Base-by-base conservation (phyloP, 2,113 vertebrate species). In the Myrmophylax atrothorax region DNA sequence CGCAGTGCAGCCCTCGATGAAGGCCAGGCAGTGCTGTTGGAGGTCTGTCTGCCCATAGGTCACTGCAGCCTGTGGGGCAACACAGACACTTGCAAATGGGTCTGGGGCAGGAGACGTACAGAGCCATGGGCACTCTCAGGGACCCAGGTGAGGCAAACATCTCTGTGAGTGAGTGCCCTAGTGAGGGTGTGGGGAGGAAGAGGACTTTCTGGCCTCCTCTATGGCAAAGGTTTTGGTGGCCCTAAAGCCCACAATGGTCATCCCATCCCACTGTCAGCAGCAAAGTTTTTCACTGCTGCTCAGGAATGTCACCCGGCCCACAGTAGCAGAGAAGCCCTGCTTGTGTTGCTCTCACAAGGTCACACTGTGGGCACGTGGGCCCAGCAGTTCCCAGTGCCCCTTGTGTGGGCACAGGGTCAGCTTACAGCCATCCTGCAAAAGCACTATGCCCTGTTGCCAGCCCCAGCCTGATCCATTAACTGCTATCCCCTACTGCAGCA, bases 41-140 rank as follows among this genome's bases (percentile, higher is more conserved):
- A 98, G 94, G 15, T 93, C 97, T 25, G 60, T 59, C 81, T 97
- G 97, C n/a, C 98, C 97, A 3, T 98, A 98, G 72, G 98, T 98
- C 87, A 98, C 98, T 0, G 98, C 98, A 44, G 98, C 98, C 98
- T 98, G 95, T 37, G 79, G 84, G 82, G 84, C 44, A 90, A 66
- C 53, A 93, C 5, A 40, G 60, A 84, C 49, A 87, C 25, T 20
- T 86, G 53, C 3, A 1, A 80, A 44, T 17, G n/a, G 5, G 33
- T 18, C 22, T 1, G 1, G 24, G 16, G 22, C 38, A 63, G n/a
- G 14, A 82, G 2, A 31, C 28, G 42, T 38, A 7, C 33, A 77
- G 62, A 64, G 53, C 64, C 12, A 33, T 0, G 0, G 26, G 29
- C 24, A 18, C 17, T 24, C 40, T 52, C 46, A 60, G 31, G 23